Percentiles rank a stretch among this genome's conserved stretches.
Conservation (phyloP, 1,140 invertebrate species). For the Condylostylus longicornis region DNA sequence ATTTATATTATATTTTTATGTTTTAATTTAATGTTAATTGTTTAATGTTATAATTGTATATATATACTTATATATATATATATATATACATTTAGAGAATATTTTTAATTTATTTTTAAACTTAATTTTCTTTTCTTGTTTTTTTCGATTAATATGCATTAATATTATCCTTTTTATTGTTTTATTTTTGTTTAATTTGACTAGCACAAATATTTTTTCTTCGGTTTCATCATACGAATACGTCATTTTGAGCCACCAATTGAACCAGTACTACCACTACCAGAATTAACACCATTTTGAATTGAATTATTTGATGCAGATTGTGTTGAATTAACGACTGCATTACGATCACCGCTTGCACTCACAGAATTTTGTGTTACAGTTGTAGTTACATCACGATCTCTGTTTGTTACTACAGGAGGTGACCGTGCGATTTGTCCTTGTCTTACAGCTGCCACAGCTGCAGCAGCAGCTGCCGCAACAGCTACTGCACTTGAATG, state of each 20-base stretch:
- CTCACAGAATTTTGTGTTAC: background rate
- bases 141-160: no score
- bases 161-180: no score
- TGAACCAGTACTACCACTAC: background rate
- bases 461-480: slow-evolving; percentile 9
- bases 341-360: slow-evolving; percentile 5
- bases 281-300: slow-evolving; percentile 17
- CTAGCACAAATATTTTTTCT: slow-evolving; percentile 33
- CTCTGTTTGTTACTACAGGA: background rate
- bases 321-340: background rate
- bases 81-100: no score
- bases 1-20: no score
- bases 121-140: no score
- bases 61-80: no score
- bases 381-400: no score
- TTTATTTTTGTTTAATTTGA: slow-evolving; percentile 22
- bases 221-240: slow-evolving; percentile 33
- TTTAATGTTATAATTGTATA: no score
- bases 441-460: slow-evolving; percentile 10
- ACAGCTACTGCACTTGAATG: slow-evolving; percentile 15
- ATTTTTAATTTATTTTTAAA: no score
- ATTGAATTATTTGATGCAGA: slow-evolving; percentile 17
- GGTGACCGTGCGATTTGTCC: slow-evolving; percentile 7
- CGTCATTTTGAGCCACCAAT: slow-evolving; percentile 28
- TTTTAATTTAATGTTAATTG: no score